phyloP scores from a whole-genome alignment of 2,888 invertebrate species.

The Acrobasis consociella region DNA sequence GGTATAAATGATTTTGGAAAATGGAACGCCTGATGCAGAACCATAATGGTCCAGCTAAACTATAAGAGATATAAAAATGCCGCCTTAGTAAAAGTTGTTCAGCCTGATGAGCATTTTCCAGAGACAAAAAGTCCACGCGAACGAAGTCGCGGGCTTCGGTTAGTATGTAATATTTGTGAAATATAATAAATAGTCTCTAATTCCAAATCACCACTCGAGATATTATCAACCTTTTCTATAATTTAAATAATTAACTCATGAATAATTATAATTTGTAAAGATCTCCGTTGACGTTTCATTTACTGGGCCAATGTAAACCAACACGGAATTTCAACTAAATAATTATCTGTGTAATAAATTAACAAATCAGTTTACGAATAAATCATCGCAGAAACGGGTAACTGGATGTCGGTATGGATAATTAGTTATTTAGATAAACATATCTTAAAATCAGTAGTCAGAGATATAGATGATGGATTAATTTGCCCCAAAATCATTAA shows the following conservation, averaged over 20 bases:
- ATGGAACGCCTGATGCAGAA: too few species aligned
- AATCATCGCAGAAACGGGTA: background rate
- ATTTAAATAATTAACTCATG: conserved; percentile 18
- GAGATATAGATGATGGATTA: background rate
- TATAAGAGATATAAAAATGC: too few species aligned
- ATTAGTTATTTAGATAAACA: conserved; percentile 11
- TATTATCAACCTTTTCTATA: conserved; percentile 8
- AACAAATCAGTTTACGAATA: conserved; percentile 13
- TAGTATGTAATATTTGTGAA: background rate
- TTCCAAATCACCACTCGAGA: background rate
- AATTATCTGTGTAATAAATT: conserved; percentile 14
- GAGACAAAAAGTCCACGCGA: too few species aligned
- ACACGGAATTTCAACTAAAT: conserved; percentile 8
- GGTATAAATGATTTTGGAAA: too few species aligned
- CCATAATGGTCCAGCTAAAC: too few species aligned
- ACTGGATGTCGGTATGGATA: conserved; percentile 6
- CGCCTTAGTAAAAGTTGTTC: too few species aligned
- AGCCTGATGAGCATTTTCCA: too few species aligned
- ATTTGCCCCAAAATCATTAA: background rate
- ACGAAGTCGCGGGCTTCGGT: background rate
- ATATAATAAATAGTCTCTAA: background rate
- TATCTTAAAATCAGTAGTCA: background rate
- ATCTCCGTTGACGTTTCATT: conserved; percentile 17
- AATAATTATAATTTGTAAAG: conserved; percentile 18
- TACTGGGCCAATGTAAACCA: conserved; percentile 14